Percentiles rank a stretch among this genome's conserved stretches.
phyloP scores from a whole-genome alignment of 2,113 vertebrate species.

The Tenrec ecaudatus region DNA sequence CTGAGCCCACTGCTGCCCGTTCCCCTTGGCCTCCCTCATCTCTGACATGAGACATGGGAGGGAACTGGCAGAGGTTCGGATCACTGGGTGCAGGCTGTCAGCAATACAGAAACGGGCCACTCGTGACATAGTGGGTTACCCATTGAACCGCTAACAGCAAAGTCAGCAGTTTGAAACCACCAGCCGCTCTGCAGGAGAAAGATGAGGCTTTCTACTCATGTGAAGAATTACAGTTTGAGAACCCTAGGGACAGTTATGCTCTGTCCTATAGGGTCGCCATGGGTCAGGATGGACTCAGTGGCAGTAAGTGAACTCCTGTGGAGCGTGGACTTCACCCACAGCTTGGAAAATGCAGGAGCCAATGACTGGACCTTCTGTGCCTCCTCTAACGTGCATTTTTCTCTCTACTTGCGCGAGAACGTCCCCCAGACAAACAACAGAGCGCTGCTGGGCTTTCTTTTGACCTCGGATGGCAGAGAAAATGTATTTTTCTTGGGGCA shows the following conservation, averaged over 20 bases:
- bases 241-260: too few species aligned
- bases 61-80: background rate
- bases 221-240: too few species aligned
- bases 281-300: too few species aligned
- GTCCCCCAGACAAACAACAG: constrained; percentile 33
- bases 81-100: background rate
- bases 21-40: background rate
- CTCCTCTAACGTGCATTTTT: background rate
- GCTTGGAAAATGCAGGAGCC: background rate
- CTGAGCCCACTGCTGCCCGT: background rate
- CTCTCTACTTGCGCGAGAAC: background rate
- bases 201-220: too few species aligned
- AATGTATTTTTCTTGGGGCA: constrained; percentile 9
- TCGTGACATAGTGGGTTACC: too few species aligned
- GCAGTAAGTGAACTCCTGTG: background rate
- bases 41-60: background rate
- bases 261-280: too few species aligned
- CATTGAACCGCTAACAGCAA: too few species aligned
- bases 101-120: background rate
- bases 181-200: too few species aligned
- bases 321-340: background rate
- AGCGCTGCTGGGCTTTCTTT: background rate
- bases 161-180: too few species aligned
- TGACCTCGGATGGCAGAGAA: constrained; percentile 4
- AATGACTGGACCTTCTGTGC: background rate